phyloP scores from a whole-genome alignment of 92 coral and sea anemone species.

The Blastomussa wellsi region DNA sequence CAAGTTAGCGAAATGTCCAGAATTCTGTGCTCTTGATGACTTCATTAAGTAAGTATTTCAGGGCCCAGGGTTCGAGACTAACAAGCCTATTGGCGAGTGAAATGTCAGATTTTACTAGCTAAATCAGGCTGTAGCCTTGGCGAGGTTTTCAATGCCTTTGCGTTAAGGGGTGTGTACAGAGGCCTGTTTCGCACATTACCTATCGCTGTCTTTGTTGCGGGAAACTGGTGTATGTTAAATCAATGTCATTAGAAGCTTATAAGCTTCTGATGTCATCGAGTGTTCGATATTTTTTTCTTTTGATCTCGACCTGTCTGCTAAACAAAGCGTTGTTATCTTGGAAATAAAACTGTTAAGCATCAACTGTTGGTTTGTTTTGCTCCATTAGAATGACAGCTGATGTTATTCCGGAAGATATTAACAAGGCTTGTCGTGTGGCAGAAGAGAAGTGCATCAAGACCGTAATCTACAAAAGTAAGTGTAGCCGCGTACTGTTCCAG shows the following conservation, averaged over 20 bases:
- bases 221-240: too few species aligned
- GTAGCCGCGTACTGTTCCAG: neutral
- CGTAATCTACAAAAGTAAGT: constrained; percentile 72
- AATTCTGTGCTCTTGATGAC: constrained; percentile 68
- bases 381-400: constrained; percentile 1
- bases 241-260: neutral
- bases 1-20: constrained; percentile 50
- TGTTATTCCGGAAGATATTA: constrained; percentile 36
- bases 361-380: neutral
- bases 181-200: too few species aligned
- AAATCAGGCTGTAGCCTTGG: too few species aligned
- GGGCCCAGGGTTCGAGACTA: too few species aligned
- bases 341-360: neutral
- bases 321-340: neutral
- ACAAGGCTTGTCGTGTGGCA: constrained; percentile 65
- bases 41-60: constrained; percentile 70
- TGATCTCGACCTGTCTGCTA: too few species aligned
- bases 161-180: too few species aligned
- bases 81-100: too few species aligned
- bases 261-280: too few species aligned
- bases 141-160: neutral
- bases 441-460: constrained; percentile 61
- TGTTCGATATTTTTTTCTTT: too few species aligned
- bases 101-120: too few species aligned
- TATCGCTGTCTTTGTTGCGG: too few species aligned